A percentile compares a stretch with the other conserved stretches of the same genome.
Conservation (phyloP, 1,140 invertebrate genomes). For the Xylocopa sonorina region DNA sequence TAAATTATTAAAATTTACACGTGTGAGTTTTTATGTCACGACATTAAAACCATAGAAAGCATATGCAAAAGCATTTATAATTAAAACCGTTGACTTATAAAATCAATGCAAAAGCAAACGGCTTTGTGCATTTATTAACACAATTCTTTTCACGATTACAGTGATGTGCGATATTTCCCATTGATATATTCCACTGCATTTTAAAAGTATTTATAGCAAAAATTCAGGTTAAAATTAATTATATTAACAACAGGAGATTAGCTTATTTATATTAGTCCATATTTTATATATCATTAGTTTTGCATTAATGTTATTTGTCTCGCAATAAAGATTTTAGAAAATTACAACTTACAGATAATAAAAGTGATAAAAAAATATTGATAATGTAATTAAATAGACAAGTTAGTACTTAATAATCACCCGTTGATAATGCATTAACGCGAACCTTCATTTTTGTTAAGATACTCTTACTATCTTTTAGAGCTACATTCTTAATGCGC, state of each 20-base stretch:
- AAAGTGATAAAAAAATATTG: slow-evolving; percentile 12
- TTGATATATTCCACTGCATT: background rate
- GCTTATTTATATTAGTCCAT: background rate
- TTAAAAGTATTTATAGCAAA: slow-evolving; percentile 25
- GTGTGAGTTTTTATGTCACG: slow-evolving; percentile 7
- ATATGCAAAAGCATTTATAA: slow-evolving; percentile 24
- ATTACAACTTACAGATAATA: background rate
- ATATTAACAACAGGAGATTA: slow-evolving; percentile 15
- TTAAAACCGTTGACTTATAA: background rate
- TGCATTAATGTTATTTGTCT: background rate
- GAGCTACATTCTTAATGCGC: too few species aligned
- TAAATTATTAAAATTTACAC: slow-evolving; percentile 33
- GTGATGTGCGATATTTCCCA: background rate
- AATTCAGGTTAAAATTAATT: slow-evolving; percentile 16
- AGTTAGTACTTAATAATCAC: background rate
- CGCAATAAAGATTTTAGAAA: too few species aligned
- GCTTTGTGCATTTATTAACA: background rate
- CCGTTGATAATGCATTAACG: slow-evolving; percentile 29
- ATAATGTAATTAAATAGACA: background rate
- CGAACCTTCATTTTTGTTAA: slow-evolving; percentile 10
- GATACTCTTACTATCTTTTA: background rate
- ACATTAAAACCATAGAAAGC: slow-evolving; percentile 22
- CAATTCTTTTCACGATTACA: background rate
- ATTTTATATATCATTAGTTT: background rate
- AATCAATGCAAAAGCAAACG: slow-evolving; percentile 32